phyloP scores from a whole-genome alignment of 64 coral and sea anemone genomes.

The Hydrozoanthus tunicans region DNA sequence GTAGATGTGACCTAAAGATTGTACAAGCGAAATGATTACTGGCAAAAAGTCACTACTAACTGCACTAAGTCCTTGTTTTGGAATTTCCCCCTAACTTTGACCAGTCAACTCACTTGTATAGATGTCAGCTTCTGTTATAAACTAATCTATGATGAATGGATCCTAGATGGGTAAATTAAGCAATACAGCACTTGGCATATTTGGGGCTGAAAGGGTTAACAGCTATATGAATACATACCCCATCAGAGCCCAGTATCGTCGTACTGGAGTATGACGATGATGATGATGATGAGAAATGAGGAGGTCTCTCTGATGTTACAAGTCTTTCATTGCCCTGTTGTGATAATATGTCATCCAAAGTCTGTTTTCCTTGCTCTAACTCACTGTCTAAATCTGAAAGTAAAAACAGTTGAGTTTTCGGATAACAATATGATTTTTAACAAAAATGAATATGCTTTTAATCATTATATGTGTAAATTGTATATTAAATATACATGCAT shows the following conservation, averaged over 20 bases:
- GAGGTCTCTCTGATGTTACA: constrained; percentile 12
- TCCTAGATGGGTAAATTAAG: too few species aligned
- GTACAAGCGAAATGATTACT: too few species aligned
- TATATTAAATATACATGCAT: too few species aligned
- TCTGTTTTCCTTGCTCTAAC: constrained; percentile 75
- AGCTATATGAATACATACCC: constrained; percentile 32
- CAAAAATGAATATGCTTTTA: not conserved
- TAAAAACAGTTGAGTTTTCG: not conserved
- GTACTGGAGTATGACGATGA: constrained; percentile 76
- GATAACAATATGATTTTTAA: not conserved
- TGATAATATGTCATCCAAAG: constrained; percentile 76
- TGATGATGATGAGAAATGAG: constrained; percentile 54
- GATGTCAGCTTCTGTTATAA: too few species aligned
- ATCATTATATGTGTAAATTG: too few species aligned
- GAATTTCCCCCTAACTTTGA: too few species aligned
- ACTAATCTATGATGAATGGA: too few species aligned
- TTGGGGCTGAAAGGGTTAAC: not conserved
- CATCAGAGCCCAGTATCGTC: constrained; percentile 71
- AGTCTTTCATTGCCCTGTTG: constrained; percentile 12
- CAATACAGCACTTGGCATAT: too few species aligned
- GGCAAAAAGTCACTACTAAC: too few species aligned
- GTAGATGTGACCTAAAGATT: too few species aligned
- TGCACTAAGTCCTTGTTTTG: too few species aligned
- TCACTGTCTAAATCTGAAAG: constrained; percentile 81
- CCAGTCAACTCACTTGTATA: too few species aligned